phyloP scores from a whole-genome alignment of 1,140 invertebrate genomes.

The Bombus turneri region DNA sequence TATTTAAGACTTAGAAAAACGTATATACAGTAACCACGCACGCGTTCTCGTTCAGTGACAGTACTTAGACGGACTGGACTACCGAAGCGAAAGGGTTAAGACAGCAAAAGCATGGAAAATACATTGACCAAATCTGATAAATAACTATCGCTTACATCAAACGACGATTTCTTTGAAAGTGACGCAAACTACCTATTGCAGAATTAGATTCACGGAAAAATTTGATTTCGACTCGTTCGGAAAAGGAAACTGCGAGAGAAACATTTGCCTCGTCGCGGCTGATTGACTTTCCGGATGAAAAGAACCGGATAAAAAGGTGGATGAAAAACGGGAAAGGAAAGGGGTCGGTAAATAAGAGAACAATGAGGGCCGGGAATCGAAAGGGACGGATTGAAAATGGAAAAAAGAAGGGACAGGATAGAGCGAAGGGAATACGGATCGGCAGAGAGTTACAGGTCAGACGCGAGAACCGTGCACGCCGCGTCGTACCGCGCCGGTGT shows the following conservation, averaged over 20 bases:
- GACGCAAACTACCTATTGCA: too few species aligned
- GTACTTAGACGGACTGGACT: too few species aligned
- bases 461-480: slow-evolving; percentile 7
- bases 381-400: neutral
- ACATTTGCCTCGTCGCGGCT: neutral
- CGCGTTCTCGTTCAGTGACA: too few species aligned
- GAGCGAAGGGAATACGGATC: neutral
- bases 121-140: too few species aligned
- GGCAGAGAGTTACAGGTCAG: slow-evolving; percentile 25
- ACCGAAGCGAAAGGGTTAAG: too few species aligned
- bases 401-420: neutral
- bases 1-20: too few species aligned
- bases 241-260: neutral
- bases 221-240: neutral
- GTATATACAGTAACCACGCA: too few species aligned
- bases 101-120: too few species aligned
- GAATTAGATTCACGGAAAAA: neutral
- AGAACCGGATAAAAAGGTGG: neutral
- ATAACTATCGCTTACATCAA: too few species aligned
- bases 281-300: slow-evolving; percentile 15
- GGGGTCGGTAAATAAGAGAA: slow-evolving; percentile 23
- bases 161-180: too few species aligned
- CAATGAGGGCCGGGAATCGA: slow-evolving; percentile 1
- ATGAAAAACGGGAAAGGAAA: neutral
- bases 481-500: slow-evolving; percentile 20